Evolutionary conservation across 2,797 vertebrate species (phyloP).

Genomic region (Tokudaia muenninki): DNA sequence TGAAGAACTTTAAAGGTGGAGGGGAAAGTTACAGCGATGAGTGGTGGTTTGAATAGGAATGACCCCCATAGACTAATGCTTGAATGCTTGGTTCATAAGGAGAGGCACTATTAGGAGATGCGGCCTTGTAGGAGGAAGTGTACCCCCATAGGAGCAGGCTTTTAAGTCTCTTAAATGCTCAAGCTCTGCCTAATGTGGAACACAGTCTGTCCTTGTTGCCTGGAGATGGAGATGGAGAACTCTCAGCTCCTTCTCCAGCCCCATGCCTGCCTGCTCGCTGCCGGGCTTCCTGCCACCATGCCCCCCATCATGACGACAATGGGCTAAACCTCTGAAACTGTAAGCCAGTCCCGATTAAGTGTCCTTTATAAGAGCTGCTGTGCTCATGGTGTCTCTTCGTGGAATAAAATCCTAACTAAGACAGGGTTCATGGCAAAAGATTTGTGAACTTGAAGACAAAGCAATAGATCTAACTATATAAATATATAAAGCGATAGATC

Average conservation of each 20-base stretch:
- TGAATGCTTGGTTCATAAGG: background rate
- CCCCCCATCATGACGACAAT: background rate
- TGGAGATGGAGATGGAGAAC: background rate
- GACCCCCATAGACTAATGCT: background rate
- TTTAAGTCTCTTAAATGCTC: background rate
- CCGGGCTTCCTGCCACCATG: background rate
- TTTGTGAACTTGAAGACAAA: constrained; percentile 21
- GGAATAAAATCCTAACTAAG: background rate
- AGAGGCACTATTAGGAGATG: background rate
- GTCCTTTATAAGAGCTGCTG: background rate
- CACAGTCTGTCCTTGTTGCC: background rate
- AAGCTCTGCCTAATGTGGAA: background rate
- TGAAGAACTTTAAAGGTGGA: constrained; percentile 43
- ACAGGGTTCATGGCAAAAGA: background rate
- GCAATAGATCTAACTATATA: background rate
- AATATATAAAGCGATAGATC: background rate
- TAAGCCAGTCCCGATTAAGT: background rate
- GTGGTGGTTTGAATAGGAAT: background rate
- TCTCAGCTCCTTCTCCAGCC: background rate
- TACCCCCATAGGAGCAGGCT: background rate
- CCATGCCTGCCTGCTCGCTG: background rate
- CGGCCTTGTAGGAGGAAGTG: background rate
- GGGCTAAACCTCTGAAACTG: background rate
- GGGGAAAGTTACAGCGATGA: background rate
- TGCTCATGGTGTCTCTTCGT: background rate